Base-by-base conservation (phyloP, 2,113 vertebrate species). In the Psettodes erumei region DNA sequence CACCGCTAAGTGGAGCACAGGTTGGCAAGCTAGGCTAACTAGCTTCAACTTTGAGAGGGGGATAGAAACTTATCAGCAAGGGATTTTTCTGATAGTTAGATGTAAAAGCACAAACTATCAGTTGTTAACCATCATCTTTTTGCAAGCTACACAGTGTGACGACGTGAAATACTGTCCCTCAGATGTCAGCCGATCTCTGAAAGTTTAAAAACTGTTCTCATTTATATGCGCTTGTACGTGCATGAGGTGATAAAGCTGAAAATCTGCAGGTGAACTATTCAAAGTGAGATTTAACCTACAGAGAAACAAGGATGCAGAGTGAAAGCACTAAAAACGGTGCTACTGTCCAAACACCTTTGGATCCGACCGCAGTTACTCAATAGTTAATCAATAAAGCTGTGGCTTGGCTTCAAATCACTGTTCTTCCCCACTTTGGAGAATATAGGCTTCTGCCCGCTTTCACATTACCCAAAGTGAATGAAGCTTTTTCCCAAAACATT, bases 321-420 rank as follows among this genome's bases (percentile, higher is more conserved):
- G 48, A 47, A 45, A 55, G 45, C 66, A 71, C 64, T 55, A 60
- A 77, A 81, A 47, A 42, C 27, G 15, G 23, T 21, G 32, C 61
- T 23, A 19, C 54, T 33, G 32, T 63, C 55, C 74, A 74, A 59
- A 66, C 7, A 48, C 10, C 30, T 65, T 65, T 62, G 53, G 23
- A 61, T 45, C 40, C 27, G 56, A 56, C 60, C 37, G 47, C 71
- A 55, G 66, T 65, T 56, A 23, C 51, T 73, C 67, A 68, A 33
- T 72, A 60, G 53, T 16, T 71, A 55, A 82, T 86, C 83, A 69
- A 77, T 86, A 60, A 84, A 64, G 11, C 51, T 32, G 38, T 64
- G 71, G 50, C 70, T 60, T 16, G 59, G 68, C 35, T 82, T 74
- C 55, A 74, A 53, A 53, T 73, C 58, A 9, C 37, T 38, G 33